A percentile compares a stretch with the other conserved stretches of the same genome.
These are phyloP conservation scores for Tachycineta bicolor DNA, from an alignment of 2,113 vertebrate genomes.

Conservation along the genomic window DNA sequence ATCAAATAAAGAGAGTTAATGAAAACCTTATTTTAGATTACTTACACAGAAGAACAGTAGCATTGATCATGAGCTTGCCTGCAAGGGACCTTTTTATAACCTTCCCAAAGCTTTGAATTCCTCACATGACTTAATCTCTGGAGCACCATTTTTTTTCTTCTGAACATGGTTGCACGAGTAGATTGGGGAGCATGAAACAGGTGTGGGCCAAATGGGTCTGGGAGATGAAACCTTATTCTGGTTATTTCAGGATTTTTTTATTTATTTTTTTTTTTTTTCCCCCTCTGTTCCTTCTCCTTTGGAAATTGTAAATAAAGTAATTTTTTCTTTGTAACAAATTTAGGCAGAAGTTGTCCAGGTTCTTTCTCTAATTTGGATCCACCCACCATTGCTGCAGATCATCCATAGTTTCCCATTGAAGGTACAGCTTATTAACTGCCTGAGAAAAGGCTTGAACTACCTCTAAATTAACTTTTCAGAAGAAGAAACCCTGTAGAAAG, in stretches of 20 bases:
- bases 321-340: not conserved
- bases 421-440: not conserved
- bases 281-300: not conserved
- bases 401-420: not conserved
- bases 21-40: conserved; percentile 40
- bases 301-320: not conserved
- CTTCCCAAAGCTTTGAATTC: not conserved
- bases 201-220: not conserved
- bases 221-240: not conserved
- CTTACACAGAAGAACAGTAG: conserved; percentile 14
- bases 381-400: not conserved
- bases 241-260: not conserved
- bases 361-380: not conserved
- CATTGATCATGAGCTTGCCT: not conserved
- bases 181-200: not conserved
- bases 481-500: not conserved
- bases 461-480: not conserved
- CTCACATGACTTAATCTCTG: not conserved
- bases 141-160: not conserved
- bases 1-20: conserved; percentile 32
- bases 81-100: not conserved
- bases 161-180: not conserved
- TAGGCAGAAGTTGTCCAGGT: not conserved
- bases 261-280: too few relatives aligned
- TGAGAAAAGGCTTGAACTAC: not conserved